phyloP scores from a whole-genome alignment of 2,888 invertebrate genomes.

The Pachymerium ferrugineum region DNA sequence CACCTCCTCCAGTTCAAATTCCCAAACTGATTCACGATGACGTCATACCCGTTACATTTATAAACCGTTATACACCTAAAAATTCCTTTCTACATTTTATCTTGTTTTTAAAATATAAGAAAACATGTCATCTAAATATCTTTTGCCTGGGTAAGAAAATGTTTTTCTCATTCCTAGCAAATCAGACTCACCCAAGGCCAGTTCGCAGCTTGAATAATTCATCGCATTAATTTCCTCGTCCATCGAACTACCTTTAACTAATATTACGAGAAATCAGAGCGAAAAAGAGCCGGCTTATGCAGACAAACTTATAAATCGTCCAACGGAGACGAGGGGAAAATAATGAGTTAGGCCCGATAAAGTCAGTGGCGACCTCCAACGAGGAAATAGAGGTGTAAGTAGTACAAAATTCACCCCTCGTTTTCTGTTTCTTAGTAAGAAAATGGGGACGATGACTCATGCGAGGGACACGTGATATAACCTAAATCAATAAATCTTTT shows the following conservation, averaged over 20 bases:
- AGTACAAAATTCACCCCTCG: no score
- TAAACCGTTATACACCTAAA: no score
- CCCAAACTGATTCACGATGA: conserved; percentile 10
- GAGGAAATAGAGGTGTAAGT: background rate
- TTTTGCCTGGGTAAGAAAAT: no score
- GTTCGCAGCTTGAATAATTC: no score
- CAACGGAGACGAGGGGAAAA: no score
- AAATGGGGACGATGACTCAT: conserved; percentile 20
- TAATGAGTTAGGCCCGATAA: conserved; percentile 14
- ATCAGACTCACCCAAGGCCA: no score
- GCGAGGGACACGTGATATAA: background rate
- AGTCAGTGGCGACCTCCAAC: background rate
- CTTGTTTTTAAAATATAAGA: no score
- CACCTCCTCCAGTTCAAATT: conserved; percentile 5
- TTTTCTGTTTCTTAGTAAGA: background rate
- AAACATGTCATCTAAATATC: no score
- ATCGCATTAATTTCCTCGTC: background rate
- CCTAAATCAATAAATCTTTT: conserved; percentile 14
- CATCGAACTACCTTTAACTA: background rate
- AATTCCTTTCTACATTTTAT: no score
- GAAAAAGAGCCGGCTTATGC: conserved; percentile 4
- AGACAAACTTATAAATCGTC: no score
- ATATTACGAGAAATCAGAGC: background rate
- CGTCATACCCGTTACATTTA: no score
- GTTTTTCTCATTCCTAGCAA: no score